These are phyloP conservation scores for Lethenteron camtschaticum DNA, from an alignment of 2,113 vertebrate species.

Conservation along the genomic window DNA sequence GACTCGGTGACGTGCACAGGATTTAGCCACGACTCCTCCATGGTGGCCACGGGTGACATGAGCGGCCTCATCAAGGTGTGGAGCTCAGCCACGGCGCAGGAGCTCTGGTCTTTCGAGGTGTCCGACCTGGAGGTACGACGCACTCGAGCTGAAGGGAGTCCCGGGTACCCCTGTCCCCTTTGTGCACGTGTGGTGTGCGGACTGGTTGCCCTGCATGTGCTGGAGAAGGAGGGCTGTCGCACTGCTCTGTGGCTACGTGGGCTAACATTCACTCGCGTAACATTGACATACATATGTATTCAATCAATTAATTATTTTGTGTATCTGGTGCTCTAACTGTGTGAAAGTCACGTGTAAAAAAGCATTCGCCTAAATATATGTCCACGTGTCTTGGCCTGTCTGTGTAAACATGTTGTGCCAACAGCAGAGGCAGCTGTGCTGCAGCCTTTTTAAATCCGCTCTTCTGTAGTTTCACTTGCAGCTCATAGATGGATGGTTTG, in stretches of 20 bases:
- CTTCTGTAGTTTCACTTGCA: no score
- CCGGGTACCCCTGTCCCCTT: neutral
- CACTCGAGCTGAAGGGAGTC: neutral
- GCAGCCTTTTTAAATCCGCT: no score
- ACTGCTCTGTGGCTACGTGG: neutral
- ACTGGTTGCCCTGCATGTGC: neutral
- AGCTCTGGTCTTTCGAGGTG: slow-evolving; percentile 82
- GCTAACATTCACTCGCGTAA: neutral
- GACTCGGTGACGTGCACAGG: slow-evolving; percentile 64
- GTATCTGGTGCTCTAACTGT: no score
- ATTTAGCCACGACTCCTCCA: slow-evolving; percentile 62
- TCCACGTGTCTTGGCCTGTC: no score
- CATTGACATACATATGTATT: no score
- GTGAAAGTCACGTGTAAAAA: no score
- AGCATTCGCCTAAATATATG: no score
- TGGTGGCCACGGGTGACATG: slow-evolving; percentile 82
- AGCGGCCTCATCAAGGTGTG: slow-evolving; percentile 81
- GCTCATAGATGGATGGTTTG: no score
- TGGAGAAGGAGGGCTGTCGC: neutral
- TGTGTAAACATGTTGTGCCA: no score
- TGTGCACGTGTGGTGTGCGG: neutral
- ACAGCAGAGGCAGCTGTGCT: no score
- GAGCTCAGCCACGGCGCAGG: slow-evolving; percentile 53
- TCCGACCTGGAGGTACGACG: slow-evolving; percentile 62
- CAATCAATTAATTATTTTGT: no score